Base-by-base conservation (phyloP, 2,888 invertebrate species). In the Allacma fusca region DNA sequence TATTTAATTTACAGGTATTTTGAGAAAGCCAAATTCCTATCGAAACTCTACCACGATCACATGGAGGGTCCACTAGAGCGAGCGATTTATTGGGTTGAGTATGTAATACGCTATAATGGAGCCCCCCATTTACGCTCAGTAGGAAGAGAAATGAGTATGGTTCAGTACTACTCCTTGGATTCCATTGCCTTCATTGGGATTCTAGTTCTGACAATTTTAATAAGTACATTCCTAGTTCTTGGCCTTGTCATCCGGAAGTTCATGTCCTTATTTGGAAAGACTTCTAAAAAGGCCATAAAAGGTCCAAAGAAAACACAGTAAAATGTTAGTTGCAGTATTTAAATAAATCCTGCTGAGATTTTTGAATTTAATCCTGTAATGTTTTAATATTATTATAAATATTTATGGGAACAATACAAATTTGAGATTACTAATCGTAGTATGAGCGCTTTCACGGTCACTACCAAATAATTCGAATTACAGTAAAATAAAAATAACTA, bases 111-210 rank as follows among this genome's bases (percentile, higher is more conserved):
- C 2, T 62, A 62, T n/a, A 1, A 62, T 2, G 62, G 62, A 24
- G 62, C 62, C 23, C 62, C 62, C 2, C 62, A 62, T 62, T 26
- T 62, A 12, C 23, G 62, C 1, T 62, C 62, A 26, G 24, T 4
- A 4, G 62, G 19, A 12, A 23, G 62, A 16, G 24, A 62, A 19
- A 23, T 23, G 4, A 19, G 23, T 4, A 23, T 62, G 2, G 16
- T 26, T 23, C 23, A 21, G 26, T 62, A 62, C n/a, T 62, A 62
- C 24, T 62, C 62, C 62, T 24, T 62, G 5, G 62, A 62, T 62
- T 2, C 16, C 24, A 62, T 62, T 24, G 2, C 62, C n/a, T n/a
- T 50, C n/a, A 5, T 50, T 19, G n/a, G 16, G 16, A 40, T 40
- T 40, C 13, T 40, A 9, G 7, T n/a, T 59, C n/a, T 59, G 23